Base-by-base conservation (phyloP, 2,113 vertebrate genomes). In the Grantiella picta region DNA sequence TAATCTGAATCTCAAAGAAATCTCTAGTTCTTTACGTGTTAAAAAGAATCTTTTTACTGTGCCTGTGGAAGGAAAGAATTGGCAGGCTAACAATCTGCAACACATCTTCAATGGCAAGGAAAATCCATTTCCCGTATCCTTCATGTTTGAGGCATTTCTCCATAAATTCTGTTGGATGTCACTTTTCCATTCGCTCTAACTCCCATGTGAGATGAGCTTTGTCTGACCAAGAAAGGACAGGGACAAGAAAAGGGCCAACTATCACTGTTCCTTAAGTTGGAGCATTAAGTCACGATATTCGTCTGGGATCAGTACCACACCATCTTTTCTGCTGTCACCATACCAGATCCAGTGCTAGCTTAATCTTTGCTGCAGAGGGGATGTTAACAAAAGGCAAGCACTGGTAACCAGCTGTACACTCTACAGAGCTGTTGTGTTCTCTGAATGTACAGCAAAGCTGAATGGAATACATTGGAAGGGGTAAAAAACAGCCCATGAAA, bases 1-100 rank as follows among this genome's bases (percentile, higher is more conserved):
- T 97, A 95, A 97, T 96, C 85, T 40, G 10, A 60, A 94, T 92
- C 60, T 83, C 50, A 86, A 87, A 95, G 57, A 96, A 96, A 94
- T 80, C 83, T 96, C 49, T 91, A 69, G 95, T 96, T 94, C 93
- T 94, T 95, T 93, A 89, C 27, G 66, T 81, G 89, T 87, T 93
- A 87, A 87, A 50, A 93, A 95, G 15, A 93, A 91, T 82, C 7
- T 68, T 82, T 93, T 80, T 83, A 77, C 56, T 65, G 6, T 93
- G 42, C 28, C 76, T 82, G 60, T 78, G 27, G 63, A 94, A 89
- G 52, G 35, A 85, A 90, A 65, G 33, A 89, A 70, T 24, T 45
- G 33, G 35, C 69, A 87, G 56, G 31, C 38, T 85, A 87, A 50
- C 50, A 93, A 70, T 65, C 68, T 85, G 24, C 73, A 81, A 49